Percentiles rank a stretch among this genome's conserved stretches.
Evolutionary conservation across 2,113 vertebrate genomes (phyloP).

Genomic region (Jacana jacana): DNA sequence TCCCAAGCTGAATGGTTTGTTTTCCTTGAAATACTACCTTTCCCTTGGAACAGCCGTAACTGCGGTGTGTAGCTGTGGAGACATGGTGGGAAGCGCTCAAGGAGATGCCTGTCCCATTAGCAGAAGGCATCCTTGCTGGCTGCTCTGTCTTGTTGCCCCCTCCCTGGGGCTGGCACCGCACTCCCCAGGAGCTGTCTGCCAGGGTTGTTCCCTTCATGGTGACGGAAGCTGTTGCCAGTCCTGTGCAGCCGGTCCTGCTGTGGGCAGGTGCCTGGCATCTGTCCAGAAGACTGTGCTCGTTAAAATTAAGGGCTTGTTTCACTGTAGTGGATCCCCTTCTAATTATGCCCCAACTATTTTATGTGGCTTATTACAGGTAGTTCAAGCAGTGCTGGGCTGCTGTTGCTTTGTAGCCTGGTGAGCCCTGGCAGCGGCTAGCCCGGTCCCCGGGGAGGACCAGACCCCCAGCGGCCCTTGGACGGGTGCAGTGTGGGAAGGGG

Average conservation of each 20-base stretch:
- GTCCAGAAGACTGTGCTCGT: background rate
- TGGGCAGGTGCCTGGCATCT: background rate
- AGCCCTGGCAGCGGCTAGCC: background rate
- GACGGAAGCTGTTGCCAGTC: background rate
- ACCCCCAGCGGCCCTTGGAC: rapidly evolving
- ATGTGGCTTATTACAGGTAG: background rate
- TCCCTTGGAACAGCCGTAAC: background rate
- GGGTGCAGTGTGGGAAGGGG: background rate
- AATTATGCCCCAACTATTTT: background rate
- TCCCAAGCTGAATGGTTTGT: background rate
- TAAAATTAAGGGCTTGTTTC: conserved; percentile 35
- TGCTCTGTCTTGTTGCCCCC: background rate
- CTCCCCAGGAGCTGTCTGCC: background rate
- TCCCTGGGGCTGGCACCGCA: background rate
- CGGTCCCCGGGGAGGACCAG: background rate
- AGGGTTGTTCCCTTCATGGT: background rate
- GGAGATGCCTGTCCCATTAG: background rate
- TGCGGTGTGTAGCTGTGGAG: rapidly evolving
- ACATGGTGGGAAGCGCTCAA: background rate
- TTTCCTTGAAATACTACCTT: background rate
- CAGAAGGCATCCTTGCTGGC: background rate
- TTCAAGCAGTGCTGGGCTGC: background rate
- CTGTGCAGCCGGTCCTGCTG: background rate
- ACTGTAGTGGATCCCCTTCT: background rate
- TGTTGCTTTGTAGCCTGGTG: rapidly evolving